Base-by-base conservation (phyloP, 2,113 vertebrate species). In the Seriola dumerili region DNA sequence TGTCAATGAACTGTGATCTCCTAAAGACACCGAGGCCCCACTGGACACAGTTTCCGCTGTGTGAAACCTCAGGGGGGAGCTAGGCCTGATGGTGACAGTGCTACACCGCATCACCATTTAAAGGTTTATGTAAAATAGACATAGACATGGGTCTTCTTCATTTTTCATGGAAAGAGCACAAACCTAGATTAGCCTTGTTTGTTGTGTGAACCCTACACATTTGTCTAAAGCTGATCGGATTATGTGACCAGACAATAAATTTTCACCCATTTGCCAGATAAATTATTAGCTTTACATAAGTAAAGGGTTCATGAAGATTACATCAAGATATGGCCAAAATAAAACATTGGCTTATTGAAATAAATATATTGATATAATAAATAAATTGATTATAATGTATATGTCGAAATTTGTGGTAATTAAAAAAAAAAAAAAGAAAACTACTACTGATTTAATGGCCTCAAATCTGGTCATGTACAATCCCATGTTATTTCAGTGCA, bases 1-100 rank as follows among this genome's bases (percentile, higher is more conserved):
- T 88, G 86, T 88, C 81, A 84, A 86, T 86, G 68, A 82, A 84
- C 77, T 85, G 80, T 10, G 82, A 75, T 89, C 67, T 72, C 65
- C 50, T 64, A 63, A 72, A 85, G 80, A 85, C 77, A 19, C 52
- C 1, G 7, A 38, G 52, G 58, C 34, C 65, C 66, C 62, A 38
- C 38, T 65, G 83, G 72, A 90, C 58, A 82, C 66, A 55, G 42
- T 58, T 58, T 83, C 12, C 64, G 48, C 46, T 58, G 19, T 67
- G 76, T 40, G 55, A 65, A 46, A 58, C 29, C 79, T 40, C 54
- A 21, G 57, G 46, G 16, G 74, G 36, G 21, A 4, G 72, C 21
- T 8, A 3, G 32, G 29, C 48, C 29, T 36, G 58, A 48, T 83
- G 72, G 64, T n/a, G 16, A 62, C 17, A 17, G 63, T 44, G 72